phyloP scores from a whole-genome alignment of 2,113 vertebrate species.

The Mugil cephalus region DNA sequence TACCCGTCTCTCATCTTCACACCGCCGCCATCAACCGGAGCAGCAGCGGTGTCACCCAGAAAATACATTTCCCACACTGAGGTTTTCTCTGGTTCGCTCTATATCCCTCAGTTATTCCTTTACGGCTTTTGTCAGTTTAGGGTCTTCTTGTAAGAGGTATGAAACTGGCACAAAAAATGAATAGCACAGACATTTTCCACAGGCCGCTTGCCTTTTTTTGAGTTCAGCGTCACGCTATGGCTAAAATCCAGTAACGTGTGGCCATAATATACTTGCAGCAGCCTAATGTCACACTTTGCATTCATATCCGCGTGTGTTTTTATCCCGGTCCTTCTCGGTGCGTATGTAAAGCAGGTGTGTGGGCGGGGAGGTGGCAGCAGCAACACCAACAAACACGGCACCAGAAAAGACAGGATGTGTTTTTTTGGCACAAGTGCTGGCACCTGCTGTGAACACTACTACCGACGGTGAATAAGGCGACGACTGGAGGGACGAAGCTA shows the following conservation, averaged over 20 bases:
- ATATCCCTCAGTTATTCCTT: conserved; percentile 12
- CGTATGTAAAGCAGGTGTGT: conserved; percentile 26
- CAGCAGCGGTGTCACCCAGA: conserved; percentile 8
- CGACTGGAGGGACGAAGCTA: not conserved
- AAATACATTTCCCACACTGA: conserved; percentile 24
- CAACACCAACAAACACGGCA: conserved; percentile 37
- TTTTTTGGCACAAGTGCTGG: conserved; percentile 27
- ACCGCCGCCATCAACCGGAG: conserved; percentile 1
- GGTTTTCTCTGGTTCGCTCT: not conserved
- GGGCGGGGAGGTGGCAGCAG: conserved; percentile 26
- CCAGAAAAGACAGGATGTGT: conserved; percentile 30
- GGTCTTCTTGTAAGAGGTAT: not conserved
- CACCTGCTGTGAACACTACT: conserved; percentile 31
- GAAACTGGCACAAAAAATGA: not conserved
- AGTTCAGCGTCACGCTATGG: no score
- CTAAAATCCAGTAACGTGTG: no score
- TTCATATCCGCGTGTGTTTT: not conserved
- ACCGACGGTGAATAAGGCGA: not conserved
- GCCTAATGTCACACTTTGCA: conserved; percentile 1
- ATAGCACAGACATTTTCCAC: not conserved
- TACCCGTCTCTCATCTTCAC: conserved; percentile 25
- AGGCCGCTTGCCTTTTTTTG: no score
- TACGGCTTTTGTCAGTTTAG: not conserved
- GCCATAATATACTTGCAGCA: no score
- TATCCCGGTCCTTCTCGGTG: conserved; percentile 4